Conservation (phyloP, 1,140 invertebrate genomes). For the Hestina assimilis region DNA sequence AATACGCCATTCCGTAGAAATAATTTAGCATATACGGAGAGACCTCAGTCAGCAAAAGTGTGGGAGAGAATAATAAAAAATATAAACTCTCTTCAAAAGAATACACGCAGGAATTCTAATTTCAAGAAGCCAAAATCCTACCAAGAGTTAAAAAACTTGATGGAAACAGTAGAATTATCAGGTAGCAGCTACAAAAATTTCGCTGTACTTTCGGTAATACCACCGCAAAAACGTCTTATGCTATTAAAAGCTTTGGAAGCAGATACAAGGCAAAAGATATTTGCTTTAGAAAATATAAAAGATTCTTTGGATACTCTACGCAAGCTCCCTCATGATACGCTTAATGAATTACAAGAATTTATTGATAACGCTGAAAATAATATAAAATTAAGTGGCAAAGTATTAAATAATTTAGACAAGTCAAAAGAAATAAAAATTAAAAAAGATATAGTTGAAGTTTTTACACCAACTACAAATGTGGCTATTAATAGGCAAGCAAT, state of each 20-base stretch:
- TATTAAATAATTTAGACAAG: constrained; percentile 35
- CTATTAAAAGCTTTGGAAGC: constrained; percentile 52
- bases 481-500: background rate
- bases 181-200: constrained; percentile 48
- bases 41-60: constrained; percentile 49
- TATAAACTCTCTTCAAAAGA: constrained; percentile 33
- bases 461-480: background rate
- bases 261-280: constrained; percentile 37
- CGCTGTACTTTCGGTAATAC: constrained; percentile 33
- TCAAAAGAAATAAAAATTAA: constrained; percentile 15
- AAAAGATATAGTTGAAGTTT: background rate
- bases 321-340: constrained; percentile 34
- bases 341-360: constrained; percentile 45
- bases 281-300: constrained; percentile 43
- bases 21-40: constrained; percentile 17
- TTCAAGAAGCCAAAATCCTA: constrained; percentile 35
- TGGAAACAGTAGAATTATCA: constrained; percentile 41
- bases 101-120: constrained; percentile 34
- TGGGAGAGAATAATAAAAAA: constrained; percentile 59
- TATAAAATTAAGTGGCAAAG: constrained; percentile 48
- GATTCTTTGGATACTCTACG: constrained; percentile 25
- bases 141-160: constrained; percentile 45
- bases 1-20: constrained; percentile 34
- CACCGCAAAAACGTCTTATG: constrained; percentile 41
- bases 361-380: constrained; percentile 40